Base-by-base conservation (phyloP, 2,888 invertebrate genomes). In the Oscheius myriophilus region DNA sequence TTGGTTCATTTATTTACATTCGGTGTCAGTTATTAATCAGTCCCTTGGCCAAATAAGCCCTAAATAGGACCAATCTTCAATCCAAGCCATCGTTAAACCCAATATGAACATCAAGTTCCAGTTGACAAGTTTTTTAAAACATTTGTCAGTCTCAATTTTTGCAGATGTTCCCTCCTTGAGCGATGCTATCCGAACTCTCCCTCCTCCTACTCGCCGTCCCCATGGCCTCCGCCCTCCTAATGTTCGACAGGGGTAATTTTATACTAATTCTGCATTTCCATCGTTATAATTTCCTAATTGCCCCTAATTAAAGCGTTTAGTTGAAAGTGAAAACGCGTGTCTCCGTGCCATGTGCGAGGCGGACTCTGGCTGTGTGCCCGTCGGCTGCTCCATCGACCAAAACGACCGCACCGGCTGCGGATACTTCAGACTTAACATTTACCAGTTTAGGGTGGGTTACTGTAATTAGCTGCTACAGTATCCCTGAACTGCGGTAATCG, bases 401-500 rank as follows among this genome's bases (percentile, higher is more conserved):
- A 74, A 76, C 53, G 81, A 80, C 23, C 70, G 85, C 26, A 70
- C 83, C 54, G 85, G 85, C n/a, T 85, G 85, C 61, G 85, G 85
- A 25, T 85, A 77, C 62, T 85, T 85, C 71, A 72, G 83, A 42
- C 73, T 85, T 68, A 85, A 85, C 71, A 84, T 85, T 45, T 82
- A 83, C 71, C 85, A 85, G 64, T 84, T 82, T 69, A 80, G 82
- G 73, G 83, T 81, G n/a, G 4, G 64, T 33, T 62, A 12, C 23
- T 14, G 23, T 21, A 49, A 23, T 41, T 46, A 33, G 25, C 7
- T 21, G 26, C n/a, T n/a, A n/a, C n/a, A n/a, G n/a, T n/a, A n/a
- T n/a, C n/a, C n/a, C n/a, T n/a, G n/a, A n/a, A n/a, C 3, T 18
- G 16, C 45, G 46, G 0, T 6, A 7, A 21, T 33, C 12, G 16